A percentile compares a stretch with the other conserved stretches of the same genome.
Conservation (phyloP, 2,113 vertebrate species). For the Rhodinocichla rosea region DNA sequence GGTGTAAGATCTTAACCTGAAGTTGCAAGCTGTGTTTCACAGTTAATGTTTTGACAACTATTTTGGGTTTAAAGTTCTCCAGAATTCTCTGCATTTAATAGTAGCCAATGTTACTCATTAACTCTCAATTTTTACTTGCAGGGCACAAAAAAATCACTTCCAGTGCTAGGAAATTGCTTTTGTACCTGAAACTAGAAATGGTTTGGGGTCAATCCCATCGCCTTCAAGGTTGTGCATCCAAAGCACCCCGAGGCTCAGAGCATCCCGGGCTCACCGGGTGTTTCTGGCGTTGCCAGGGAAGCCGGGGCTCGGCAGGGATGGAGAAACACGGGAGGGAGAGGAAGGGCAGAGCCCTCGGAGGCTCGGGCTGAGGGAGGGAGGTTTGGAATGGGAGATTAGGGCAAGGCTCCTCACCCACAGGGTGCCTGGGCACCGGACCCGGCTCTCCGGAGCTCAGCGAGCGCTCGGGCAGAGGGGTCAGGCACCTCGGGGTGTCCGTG, state of each 20-base stretch:
- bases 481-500: rapidly evolving
- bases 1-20: neutral
- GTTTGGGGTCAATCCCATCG: neutral
- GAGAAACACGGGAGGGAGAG: rapidly evolving
- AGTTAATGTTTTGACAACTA: neutral
- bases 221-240: neutral
- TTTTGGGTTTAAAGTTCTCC: conserved; percentile 23
- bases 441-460: neutral
- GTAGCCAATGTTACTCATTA: neutral
- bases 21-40: neutral
- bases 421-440: rapidly evolving
- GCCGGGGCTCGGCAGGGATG: rapidly evolving
- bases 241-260: rapidly evolving
- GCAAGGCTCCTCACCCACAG: neutral
- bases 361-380: neutral
- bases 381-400: rapidly evolving
- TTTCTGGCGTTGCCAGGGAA: rapidly evolving
- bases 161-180: neutral
- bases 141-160: neutral
- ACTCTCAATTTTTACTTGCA: neutral
- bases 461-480: rapidly evolving
- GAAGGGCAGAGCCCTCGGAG: too few relatives aligned
- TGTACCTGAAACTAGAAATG: neutral
- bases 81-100: neutral
- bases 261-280: rapidly evolving